Percentiles rank a stretch among this genome's conserved stretches.
Conservation (phyloP, 2,797 vertebrate species). For the Microchirus variegatus region DNA sequence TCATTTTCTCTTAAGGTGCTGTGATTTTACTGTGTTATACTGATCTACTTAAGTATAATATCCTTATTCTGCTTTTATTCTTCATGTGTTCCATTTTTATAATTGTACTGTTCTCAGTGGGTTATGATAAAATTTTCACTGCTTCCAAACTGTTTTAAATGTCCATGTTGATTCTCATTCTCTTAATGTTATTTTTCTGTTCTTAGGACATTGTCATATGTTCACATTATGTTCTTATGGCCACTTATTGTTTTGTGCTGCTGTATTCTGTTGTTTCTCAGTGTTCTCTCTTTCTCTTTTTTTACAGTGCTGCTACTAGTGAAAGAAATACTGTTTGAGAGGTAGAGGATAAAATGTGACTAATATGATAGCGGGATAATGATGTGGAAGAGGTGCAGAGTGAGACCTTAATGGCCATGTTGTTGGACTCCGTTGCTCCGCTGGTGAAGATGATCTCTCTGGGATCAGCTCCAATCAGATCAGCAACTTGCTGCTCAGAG, state of each 20-base stretch:
- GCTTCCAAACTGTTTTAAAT: neutral
- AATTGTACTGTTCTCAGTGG: neutral
- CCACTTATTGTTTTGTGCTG: neutral
- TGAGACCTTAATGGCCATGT: conserved; percentile 94
- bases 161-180: neutral
- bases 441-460: conserved; percentile 98
- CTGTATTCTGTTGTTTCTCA: too few relatives aligned
- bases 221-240: neutral
- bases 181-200: neutral
- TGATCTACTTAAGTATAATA: too few relatives aligned
- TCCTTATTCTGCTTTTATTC: too few relatives aligned
- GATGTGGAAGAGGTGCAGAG: neutral
- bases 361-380: too few relatives aligned
- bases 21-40: too few relatives aligned
- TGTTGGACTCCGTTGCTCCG: conserved; percentile 98
- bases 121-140: too few relatives aligned
- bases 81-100: neutral
- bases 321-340: neutral
- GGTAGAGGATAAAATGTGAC: neutral
- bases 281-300: too few relatives aligned
- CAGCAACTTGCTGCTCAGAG: conserved; percentile 90
- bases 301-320: neutral
- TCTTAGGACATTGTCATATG: neutral
- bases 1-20: neutral
- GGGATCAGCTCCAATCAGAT: conserved; percentile 92